These are phyloP conservation scores for Oreotrochilus melanogaster DNA, from an alignment of 2,113 vertebrate species.

Conservation along the genomic window DNA sequence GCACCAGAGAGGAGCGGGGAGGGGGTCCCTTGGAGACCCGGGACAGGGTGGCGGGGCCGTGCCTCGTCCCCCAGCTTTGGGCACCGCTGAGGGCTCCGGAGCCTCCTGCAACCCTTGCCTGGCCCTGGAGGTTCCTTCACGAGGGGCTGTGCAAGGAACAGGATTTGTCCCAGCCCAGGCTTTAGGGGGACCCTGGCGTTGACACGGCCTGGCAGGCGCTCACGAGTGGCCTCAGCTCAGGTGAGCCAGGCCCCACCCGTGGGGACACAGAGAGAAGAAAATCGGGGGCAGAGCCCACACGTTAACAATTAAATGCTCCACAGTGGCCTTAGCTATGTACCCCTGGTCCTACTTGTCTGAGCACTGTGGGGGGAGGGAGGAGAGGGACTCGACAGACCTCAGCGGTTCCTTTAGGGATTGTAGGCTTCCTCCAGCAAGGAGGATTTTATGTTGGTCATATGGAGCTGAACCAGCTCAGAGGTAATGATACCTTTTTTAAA, in stretches of 20 bases:
- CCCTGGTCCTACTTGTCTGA: rapidly evolving
- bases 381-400: not conserved
- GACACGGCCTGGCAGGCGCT: rapidly evolving
- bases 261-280: not conserved
- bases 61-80: too few species aligned
- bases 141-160: not conserved
- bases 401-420: not conserved
- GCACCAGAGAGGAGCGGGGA: not conserved
- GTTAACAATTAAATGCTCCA: not conserved
- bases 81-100: not conserved
- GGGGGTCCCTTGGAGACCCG: not conserved
- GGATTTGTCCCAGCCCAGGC: not conserved
- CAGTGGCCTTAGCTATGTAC: not conserved
- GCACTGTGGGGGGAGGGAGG: not conserved
- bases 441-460: not conserved
- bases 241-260: not conserved
- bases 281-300: rapidly evolving
- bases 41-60: not conserved
- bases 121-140: not conserved
- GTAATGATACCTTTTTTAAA: slow-evolving; percentile 13
- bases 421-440: not conserved
- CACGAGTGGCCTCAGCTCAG: rapidly evolving
- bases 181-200: not conserved
- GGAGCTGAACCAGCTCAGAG: not conserved
- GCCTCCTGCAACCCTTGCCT: not conserved